Evolutionary conservation across 2,888 invertebrate species (phyloP), one percentile per base, ranked within the genome.

Genomic region (Drosophila anomelani): DNA sequence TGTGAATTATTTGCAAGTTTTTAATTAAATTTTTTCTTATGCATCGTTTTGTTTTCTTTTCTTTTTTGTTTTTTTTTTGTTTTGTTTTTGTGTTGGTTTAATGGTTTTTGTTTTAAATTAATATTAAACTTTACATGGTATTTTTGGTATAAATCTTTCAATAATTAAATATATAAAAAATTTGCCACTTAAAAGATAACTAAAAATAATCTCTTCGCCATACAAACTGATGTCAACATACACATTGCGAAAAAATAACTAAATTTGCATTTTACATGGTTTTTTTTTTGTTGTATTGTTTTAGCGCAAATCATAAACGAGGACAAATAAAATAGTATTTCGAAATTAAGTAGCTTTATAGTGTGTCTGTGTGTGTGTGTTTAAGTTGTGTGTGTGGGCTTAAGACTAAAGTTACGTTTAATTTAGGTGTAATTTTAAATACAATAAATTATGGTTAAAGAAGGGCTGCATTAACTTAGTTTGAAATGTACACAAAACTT

Each of bases 101-200:
- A 75, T 60, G 34, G 34, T 60, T 57, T 44, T 71, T 61, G 44
- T 58, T 77, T 76, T 67, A 36, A 78, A 84, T 78, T 89, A 84
- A 79, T 76, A 89, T 78, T 84, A 88, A 80, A 46, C 85, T 89
- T 84, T 89, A 85, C 80, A 87, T 87, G 81, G 85, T 84, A 84
- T 84, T 89, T 84, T 84, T 89, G 85, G 89, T 85, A 89, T 89
- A 86, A 89, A 85, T 86, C 81, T 83, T 88, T 86, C 77, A 73
- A 78, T 86, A 83, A 85, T 87, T 89, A 89, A 87, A 89, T 77
- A 54, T 77, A 62, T 68, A 62, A 79, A 75, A 79, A 89, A 81
- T 81, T 85, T 85, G 82, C 57, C 75, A 79, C 88, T 85, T 88
- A 85, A 71, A 20, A 15, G 5, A 70, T 75, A 78, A 53, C 73